Percentiles rank a stretch among this genome's conserved stretches.
These are phyloP conservation scores for Mallotus villosus DNA, from an alignment of 2,797 vertebrate species.

Conservation along the genomic window DNA sequence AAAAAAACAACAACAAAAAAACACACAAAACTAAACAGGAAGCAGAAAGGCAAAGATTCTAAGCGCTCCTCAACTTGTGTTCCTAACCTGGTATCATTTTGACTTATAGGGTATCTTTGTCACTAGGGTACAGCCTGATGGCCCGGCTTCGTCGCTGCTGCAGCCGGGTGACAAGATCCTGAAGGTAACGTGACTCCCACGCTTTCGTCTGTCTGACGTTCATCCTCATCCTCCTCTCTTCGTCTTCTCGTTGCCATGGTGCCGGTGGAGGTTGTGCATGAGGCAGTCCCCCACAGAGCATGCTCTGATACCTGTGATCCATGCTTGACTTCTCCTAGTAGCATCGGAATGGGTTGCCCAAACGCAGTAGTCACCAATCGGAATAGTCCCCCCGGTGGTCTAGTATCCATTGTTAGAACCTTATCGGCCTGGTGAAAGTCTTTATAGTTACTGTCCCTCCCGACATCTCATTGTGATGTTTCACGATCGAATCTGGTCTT, in stretches of 20 bases:
- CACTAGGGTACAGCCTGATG: conserved; percentile 99
- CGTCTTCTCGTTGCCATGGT: conserved; percentile 10
- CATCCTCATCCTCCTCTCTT: conserved; percentile 10
- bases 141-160: conserved; percentile 89
- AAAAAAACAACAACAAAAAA: not conserved
- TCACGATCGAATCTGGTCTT: conserved; percentile 47
- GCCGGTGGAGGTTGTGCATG: conserved; percentile 36
- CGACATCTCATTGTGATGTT: conserved; percentile 23
- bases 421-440: no score
- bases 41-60: conserved; percentile 84
- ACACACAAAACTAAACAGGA: conserved; percentile 47
- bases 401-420: no score
- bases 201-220: conserved; percentile 20
- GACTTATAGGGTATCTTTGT: conserved; percentile 99
- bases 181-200: conserved; percentile 82
- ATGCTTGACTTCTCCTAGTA: conserved; percentile 23
- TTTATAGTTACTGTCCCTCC: not conserved
- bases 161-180: conserved; percentile 98
- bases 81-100: conserved; percentile 99
- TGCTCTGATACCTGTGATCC: conserved; percentile 40
- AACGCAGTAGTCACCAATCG: no score
- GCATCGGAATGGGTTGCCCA: not conserved
- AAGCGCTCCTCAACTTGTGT: conserved; percentile 85
- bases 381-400: no score
- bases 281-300: conserved; percentile 33